A percentile compares a stretch with the other conserved stretches of the same genome.
phyloP scores from a whole-genome alignment of 2,113 vertebrate species.

The Hippocampus abdominalis region DNA sequence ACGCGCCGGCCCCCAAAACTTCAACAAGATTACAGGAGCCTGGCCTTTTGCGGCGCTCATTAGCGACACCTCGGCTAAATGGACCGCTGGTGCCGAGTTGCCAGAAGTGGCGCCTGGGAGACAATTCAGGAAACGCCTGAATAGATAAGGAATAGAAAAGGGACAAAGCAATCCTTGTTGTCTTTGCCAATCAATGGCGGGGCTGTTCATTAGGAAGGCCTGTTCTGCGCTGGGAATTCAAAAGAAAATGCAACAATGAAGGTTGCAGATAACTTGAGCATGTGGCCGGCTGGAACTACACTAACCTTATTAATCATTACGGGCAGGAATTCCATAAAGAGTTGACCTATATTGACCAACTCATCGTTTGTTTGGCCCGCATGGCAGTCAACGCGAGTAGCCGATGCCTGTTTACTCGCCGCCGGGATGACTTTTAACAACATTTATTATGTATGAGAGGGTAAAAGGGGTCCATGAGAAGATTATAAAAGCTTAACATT shows the following conservation, averaged over 20 bases:
- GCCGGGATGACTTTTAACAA: conserved; percentile 52
- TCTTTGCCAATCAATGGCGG: conserved; percentile 40
- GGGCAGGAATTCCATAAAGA: conserved; percentile 59
- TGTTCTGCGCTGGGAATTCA: conserved; percentile 22
- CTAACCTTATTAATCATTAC: conserved; percentile 67
- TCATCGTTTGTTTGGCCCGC: conserved; percentile 47
- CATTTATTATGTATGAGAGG: conserved; percentile 64
- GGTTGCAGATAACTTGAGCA: conserved; percentile 42
- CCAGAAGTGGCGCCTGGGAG: conserved; percentile 8
- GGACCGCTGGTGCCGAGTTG: conserved; percentile 28
- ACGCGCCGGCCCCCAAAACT: conserved; percentile 46
- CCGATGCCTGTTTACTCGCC: conserved; percentile 21
- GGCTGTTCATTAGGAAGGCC: conserved; percentile 44
- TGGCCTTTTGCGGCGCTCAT: conserved; percentile 45
- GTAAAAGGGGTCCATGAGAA: conserved; percentile 57
- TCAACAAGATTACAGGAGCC: conserved; percentile 59
- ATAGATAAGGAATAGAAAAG: conserved; percentile 12
- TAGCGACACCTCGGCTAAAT: conserved; percentile 45
- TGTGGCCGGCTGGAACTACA: conserved; percentile 50
- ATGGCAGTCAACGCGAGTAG: neutral
- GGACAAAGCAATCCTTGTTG: conserved; percentile 46
- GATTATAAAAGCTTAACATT: conserved; percentile 69
- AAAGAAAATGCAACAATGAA: conserved; percentile 28
- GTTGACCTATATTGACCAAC: conserved; percentile 48
- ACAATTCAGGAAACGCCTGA: conserved; percentile 1